phyloP scores from a whole-genome alignment of 1,140 invertebrate species.

The Cyclina sinensis region DNA sequence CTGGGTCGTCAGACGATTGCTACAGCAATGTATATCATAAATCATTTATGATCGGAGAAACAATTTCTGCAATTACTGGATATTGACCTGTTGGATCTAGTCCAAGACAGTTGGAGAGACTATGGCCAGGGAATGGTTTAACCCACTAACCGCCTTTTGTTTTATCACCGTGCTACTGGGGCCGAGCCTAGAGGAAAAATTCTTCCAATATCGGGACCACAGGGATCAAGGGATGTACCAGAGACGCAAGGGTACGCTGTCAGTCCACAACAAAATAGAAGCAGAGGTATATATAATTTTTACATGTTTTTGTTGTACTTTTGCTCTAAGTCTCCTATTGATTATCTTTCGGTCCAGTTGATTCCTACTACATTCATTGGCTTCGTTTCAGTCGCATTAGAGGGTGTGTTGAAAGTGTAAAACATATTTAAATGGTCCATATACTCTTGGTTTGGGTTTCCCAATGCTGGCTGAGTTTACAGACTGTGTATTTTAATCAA shows the following conservation, averaged over 20 bases:
- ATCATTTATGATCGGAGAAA: constrained; percentile 25
- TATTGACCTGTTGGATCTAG: constrained; percentile 29
- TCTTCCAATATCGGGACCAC: constrained; percentile 64
- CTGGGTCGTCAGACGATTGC: constrained; percentile 22
- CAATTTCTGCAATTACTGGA: constrained; percentile 25
- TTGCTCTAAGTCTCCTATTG: too few species aligned
- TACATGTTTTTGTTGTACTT: too few species aligned
- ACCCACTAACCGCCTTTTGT: constrained; percentile 30
- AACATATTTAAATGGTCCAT: too few species aligned
- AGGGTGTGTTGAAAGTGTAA: too few species aligned
- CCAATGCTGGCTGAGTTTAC: too few species aligned
- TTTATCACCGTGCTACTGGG: constrained; percentile 32
- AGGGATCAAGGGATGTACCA: constrained; percentile 61
- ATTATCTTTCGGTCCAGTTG: too few species aligned
- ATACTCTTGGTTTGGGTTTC: too few species aligned
- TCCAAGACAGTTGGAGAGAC: neutral
- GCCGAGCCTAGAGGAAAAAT: constrained; percentile 33
- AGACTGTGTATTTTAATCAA: too few species aligned
- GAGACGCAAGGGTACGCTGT: neutral
- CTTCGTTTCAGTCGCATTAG: too few species aligned
- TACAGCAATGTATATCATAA: neutral
- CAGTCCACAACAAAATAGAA: constrained; percentile 59
- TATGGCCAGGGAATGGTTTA: constrained; percentile 54
- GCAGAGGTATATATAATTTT: constrained; percentile 56
- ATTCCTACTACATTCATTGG: too few species aligned